A percentile compares a stretch with the other conserved stretches of the same genome.
phyloP scores from a whole-genome alignment of 2,888 invertebrate genomes.

The Lycia hirtaria region DNA sequence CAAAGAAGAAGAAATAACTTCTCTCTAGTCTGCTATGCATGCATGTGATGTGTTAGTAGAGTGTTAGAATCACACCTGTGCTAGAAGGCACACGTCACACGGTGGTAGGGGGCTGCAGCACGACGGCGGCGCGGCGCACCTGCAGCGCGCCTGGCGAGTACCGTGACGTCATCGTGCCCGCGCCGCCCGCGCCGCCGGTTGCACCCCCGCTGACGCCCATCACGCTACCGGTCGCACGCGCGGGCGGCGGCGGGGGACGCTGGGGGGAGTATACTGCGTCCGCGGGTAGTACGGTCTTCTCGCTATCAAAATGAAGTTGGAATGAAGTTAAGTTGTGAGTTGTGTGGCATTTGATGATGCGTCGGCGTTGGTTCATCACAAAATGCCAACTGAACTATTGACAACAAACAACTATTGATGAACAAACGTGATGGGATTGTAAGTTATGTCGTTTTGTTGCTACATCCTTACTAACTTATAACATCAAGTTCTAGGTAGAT shows the following conservation, averaged over 20 bases:
- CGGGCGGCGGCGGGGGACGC: conserved; percentile 80
- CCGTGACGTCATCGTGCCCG: conserved; percentile 86
- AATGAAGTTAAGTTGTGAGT: too few relatives aligned
- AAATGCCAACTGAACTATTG: too few relatives aligned
- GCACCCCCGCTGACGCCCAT: conserved; percentile 88
- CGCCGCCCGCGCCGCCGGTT: conserved; percentile 87
- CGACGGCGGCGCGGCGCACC: conserved; percentile 95
- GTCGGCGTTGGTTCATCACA: too few relatives aligned
- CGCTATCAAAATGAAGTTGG: too few relatives aligned
- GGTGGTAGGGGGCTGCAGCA: conserved; percentile 95
- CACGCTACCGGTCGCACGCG: conserved; percentile 79
- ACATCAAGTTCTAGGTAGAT: too few relatives aligned
- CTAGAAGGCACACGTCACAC: conserved; percentile 66
- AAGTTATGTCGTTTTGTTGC: too few relatives aligned
- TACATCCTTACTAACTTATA: too few relatives aligned
- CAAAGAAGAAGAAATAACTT: too few relatives aligned
- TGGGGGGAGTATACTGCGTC: conserved; percentile 89
- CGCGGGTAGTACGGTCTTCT: conserved; percentile 88
- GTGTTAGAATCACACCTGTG: conserved; percentile 54
- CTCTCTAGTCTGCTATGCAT: not conserved
- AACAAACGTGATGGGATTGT: too few relatives aligned
- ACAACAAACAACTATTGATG: too few relatives aligned
- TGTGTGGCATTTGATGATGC: too few relatives aligned
- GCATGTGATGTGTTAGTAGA: conserved; percentile 4
- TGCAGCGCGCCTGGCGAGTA: conserved; percentile 92